Conservation (phyloP, 2,113 vertebrate species). For the Corythornis cristatus region DNA sequence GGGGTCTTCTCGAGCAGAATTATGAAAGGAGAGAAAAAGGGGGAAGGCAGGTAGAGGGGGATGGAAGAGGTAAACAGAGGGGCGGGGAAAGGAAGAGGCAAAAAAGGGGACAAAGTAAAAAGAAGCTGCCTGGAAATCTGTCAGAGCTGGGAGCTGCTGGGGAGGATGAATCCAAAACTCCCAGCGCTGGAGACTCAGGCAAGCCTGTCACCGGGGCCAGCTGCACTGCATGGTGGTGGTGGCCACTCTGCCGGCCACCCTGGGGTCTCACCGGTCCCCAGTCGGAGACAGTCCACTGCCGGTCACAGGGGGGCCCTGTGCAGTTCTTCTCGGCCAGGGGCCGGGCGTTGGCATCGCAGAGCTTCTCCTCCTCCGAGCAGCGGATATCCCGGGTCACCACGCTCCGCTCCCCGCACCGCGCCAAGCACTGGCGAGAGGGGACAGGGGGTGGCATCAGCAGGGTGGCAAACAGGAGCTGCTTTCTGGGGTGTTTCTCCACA, state of each 20-base stretch:
- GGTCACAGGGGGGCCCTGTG: constrained; percentile 90
- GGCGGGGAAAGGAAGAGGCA: no score
- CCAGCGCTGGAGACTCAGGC: accelerated
- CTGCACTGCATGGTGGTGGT: accelerated
- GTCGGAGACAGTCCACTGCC: constrained; percentile 94
- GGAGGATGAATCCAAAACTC: neutral
- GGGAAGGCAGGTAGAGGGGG: neutral
- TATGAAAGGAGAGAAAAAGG: neutral
- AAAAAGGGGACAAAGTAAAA: neutral
- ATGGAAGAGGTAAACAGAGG: no score
- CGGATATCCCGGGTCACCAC: constrained; percentile 90
- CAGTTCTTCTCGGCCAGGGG: constrained; percentile 88
- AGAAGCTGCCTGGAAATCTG: accelerated
- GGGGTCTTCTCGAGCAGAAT: neutral
- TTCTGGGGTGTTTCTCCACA: neutral
- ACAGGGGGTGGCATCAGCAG: neutral
- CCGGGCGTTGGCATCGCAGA: constrained; percentile 83
- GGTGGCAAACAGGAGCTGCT: neutral
- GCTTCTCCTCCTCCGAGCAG: constrained; percentile 88
- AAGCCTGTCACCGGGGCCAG: neutral
- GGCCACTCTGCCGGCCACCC: accelerated
- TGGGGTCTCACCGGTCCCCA: constrained; percentile 90
- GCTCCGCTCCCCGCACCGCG: constrained; percentile 87
- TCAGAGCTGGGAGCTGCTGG: neutral
- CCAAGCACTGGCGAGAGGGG: constrained; percentile 80